Conservation (phyloP, 2,113 vertebrate species). For the Hydrochoerus hydrochaeris region DNA sequence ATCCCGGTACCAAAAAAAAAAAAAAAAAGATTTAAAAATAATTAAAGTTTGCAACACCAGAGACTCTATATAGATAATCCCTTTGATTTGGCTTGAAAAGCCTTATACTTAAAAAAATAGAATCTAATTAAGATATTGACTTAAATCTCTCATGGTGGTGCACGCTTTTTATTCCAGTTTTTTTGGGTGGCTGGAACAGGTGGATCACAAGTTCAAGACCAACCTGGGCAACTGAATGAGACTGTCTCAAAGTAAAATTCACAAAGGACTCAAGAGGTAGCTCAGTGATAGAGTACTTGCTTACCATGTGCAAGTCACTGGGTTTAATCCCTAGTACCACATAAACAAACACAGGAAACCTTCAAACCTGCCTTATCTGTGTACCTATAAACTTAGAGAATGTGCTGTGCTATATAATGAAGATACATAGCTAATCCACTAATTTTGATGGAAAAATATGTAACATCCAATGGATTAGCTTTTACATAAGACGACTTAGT, state of each 20-base stretch:
- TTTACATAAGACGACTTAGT: conserved; percentile 53
- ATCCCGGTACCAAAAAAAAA: too few relatives aligned
- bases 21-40: too few relatives aligned
- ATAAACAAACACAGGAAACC: neutral
- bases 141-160: neutral
- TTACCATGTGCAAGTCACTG: neutral
- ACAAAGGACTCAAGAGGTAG: neutral
- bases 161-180: neutral
- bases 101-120: neutral
- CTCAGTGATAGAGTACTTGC: neutral
- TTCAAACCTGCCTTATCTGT: neutral
- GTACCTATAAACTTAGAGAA: neutral
- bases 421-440: neutral
- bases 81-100: neutral
- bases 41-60: neutral
- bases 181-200: neutral
- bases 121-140: neutral
- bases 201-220: neutral
- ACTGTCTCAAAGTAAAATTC: neutral
- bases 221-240: neutral
- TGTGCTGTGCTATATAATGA: neutral
- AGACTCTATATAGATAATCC: neutral
- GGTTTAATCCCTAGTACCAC: neutral
- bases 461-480: conserved; percentile 3
- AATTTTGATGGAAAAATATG: neutral